These are phyloP conservation scores for Colius striatus DNA, from an alignment of 2,113 vertebrate species.

Conservation along the genomic window DNA sequence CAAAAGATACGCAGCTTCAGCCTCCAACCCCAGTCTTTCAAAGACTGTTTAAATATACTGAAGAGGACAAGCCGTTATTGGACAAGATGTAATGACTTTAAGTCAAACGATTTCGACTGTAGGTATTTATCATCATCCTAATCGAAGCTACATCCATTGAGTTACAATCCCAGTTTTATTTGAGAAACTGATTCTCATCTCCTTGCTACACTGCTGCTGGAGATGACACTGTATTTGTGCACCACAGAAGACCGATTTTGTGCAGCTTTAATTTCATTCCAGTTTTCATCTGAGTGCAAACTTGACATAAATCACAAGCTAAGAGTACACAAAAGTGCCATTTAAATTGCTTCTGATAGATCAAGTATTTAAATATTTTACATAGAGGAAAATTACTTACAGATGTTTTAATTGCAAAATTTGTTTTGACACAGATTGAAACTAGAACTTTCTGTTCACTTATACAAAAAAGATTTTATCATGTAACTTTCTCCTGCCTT, in stretches of 20 bases:
- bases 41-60: neutral
- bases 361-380: neutral
- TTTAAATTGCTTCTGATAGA: neutral
- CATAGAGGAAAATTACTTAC: neutral
- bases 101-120: neutral
- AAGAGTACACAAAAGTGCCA: neutral
- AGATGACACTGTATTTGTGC: neutral
- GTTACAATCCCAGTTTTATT: neutral
- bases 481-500: neutral
- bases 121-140: neutral
- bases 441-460: constrained; percentile 9
- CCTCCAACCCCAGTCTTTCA: neutral
- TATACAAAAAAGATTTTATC: constrained; percentile 4
- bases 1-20: neutral
- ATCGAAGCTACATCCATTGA: neutral
- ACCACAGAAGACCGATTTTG: neutral
- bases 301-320: neutral
- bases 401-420: constrained; percentile 28
- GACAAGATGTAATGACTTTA: neutral
- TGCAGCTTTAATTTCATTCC: neutral
- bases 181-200: neutral
- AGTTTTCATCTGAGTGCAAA: neutral
- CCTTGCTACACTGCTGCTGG: neutral
- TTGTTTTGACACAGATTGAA: constrained; percentile 9
- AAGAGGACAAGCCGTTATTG: neutral